A percentile compares a stretch with the other conserved stretches of the same genome.
Conservation (phyloP, 2,888 invertebrate species). For the Nomada hirtipes region DNA sequence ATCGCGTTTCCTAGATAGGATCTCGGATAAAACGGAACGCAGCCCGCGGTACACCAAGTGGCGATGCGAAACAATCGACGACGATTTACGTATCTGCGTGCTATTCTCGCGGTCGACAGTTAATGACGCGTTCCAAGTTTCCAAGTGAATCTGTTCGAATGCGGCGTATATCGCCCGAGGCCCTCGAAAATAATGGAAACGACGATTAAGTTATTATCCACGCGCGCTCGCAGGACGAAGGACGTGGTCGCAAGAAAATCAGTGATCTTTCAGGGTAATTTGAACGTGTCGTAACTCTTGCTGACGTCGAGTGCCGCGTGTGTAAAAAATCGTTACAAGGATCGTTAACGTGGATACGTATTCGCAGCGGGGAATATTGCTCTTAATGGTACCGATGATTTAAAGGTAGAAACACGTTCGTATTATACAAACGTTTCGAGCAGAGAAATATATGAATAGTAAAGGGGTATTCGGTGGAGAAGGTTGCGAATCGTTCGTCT, state of each 20-base stretch:
- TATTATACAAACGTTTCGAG: background rate
- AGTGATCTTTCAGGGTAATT: constrained; percentile 66
- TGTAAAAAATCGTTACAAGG: constrained; percentile 47
- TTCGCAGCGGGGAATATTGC: constrained; percentile 4
- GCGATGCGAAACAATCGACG: constrained; percentile 43
- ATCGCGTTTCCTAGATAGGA: constrained; percentile 24
- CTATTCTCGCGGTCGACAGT: constrained; percentile 36
- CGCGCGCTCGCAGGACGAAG: constrained; percentile 44
- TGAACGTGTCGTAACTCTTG: constrained; percentile 64
- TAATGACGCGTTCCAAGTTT: constrained; percentile 49
- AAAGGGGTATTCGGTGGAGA: no score
- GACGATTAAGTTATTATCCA: constrained; percentile 73
- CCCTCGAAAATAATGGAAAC: constrained; percentile 73
- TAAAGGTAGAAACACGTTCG: background rate
- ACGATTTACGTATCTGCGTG: constrained; percentile 27
- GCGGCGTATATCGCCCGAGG: constrained; percentile 57
- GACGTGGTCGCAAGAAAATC: constrained; percentile 64
- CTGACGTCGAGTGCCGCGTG: constrained; percentile 33
- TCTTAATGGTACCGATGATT: constrained; percentile 16
- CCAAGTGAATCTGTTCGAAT: constrained; percentile 39
- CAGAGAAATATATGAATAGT: no score
- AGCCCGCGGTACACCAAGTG: constrained; percentile 29
- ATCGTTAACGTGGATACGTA: constrained; percentile 49
- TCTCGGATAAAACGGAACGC: constrained; percentile 40
- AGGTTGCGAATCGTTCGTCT: no score